phyloP scores from a whole-genome alignment of 1,140 invertebrate species.

The Drosophila lowei region DNA sequence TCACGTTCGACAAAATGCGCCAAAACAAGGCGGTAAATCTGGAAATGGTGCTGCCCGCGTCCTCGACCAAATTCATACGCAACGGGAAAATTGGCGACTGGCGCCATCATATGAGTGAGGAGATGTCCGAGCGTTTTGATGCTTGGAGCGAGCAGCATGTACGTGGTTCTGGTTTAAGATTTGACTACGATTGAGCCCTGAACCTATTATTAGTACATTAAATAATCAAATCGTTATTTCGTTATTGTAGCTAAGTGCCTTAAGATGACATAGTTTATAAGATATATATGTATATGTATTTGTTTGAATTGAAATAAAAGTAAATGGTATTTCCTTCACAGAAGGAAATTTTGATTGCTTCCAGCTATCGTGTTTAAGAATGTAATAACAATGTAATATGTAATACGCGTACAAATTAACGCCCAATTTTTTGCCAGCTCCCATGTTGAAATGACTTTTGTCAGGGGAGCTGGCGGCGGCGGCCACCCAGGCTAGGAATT shows the following conservation, averaged over 20 bases:
- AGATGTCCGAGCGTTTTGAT: conserved; percentile 89
- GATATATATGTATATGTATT: too few species aligned
- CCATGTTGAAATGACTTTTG: not conserved
- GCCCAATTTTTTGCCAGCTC: not conserved
- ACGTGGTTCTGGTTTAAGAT: conserved; percentile 86
- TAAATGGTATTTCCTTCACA: too few species aligned
- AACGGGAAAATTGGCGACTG: conserved; percentile 93
- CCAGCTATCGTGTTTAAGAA: too few species aligned
- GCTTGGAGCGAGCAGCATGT: conserved; percentile 88
- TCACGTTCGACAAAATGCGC: conserved; percentile 92
- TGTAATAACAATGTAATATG: too few species aligned
- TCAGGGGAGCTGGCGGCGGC: not conserved
- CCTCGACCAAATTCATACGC: conserved; percentile 88
- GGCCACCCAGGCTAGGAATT: conserved; percentile 39
- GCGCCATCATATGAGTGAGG: conserved; percentile 90
- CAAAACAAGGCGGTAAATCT: conserved; percentile 90
- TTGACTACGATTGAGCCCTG: conserved; percentile 83
- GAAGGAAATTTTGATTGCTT: too few species aligned
- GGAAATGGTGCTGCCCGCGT: conserved; percentile 85
- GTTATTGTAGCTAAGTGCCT: not conserved
- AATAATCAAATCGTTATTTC: not conserved
- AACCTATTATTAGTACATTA: not conserved
- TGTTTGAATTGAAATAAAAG: too few species aligned
- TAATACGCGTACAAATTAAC: too few species aligned
- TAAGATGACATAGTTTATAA: too few species aligned